Percentiles rank a stretch among this genome's conserved stretches.
Evolutionary conservation across 2,113 vertebrate species (phyloP).

Genomic region (Ptychochromis oligacanthus): DNA sequence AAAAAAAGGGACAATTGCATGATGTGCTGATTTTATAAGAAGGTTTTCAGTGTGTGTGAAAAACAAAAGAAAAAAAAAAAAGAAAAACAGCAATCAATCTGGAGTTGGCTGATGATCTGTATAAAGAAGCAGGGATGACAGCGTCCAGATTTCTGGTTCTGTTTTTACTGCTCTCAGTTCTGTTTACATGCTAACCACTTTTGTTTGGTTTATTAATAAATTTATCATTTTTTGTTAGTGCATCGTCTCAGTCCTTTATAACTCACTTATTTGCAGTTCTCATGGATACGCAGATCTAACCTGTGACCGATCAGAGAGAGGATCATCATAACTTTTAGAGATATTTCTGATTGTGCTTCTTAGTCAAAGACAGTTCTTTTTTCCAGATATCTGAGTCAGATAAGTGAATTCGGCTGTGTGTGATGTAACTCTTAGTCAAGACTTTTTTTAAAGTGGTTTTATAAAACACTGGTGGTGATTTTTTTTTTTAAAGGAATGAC

Average conservation of each 20-base stretch:
- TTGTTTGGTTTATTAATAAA: neutral
- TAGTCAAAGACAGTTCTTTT: neutral
- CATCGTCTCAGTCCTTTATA: neutral
- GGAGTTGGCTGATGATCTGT: conserved; percentile 9
- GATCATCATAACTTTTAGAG: neutral
- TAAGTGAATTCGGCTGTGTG: neutral
- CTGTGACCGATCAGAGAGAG: neutral
- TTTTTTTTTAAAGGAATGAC: conserved; percentile 3
- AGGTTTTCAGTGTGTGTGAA: neutral
- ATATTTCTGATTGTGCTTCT: neutral
- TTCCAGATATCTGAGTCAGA: conserved; percentile 1
- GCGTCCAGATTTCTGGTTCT: neutral
- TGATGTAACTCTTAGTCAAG: neutral
- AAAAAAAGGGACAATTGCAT: neutral
- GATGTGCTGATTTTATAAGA: neutral
- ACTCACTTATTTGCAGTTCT: neutral
- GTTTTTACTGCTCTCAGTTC: neutral
- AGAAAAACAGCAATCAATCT: neutral
- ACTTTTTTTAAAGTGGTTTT: neutral
- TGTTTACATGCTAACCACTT: neutral
- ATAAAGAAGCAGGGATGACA: conserved; percentile 14
- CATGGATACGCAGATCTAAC: neutral
- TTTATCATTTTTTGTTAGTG: neutral
- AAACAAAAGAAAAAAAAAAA: conserved; percentile 15
- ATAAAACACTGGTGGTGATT: conserved; percentile 19